These are phyloP conservation scores for Lophius americanus DNA, from an alignment of 2,797 vertebrate genomes.

Conservation along the genomic window DNA sequence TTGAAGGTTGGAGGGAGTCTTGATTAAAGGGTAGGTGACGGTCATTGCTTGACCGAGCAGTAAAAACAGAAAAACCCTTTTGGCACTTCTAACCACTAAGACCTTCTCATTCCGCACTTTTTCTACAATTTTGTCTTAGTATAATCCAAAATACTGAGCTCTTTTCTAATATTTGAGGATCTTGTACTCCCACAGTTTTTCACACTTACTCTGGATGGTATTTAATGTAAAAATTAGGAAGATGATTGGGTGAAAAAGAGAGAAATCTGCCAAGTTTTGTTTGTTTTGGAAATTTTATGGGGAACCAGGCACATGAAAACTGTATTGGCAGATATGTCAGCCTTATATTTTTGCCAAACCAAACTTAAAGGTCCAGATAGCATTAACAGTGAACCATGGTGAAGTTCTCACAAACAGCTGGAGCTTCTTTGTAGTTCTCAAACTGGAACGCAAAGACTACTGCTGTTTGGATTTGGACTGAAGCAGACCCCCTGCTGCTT, in stretches of 20 bases:
- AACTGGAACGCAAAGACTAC: constrained; percentile 35
- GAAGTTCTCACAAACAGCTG: constrained; percentile 17
- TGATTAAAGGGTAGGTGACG: constrained; percentile 68
- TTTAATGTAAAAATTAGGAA: background rate
- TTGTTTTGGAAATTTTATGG: constrained; percentile 7
- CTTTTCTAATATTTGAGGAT: too few species aligned
- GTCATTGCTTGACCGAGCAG: constrained; percentile 26
- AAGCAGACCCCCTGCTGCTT: constrained; percentile 45
- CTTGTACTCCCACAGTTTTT: background rate
- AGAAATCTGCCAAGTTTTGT: background rate
- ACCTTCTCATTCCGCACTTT: background rate
- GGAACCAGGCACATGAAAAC: background rate
- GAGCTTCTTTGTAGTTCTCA: constrained; percentile 28
- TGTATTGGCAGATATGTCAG: constrained; percentile 2
- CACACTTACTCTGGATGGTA: background rate
- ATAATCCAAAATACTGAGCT: background rate
- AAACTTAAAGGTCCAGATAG: background rate
- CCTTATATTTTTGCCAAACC: too few species aligned
- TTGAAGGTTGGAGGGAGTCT: constrained; percentile 35
- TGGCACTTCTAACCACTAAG: background rate
- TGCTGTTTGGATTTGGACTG: constrained; percentile 46
- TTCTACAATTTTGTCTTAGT: too few species aligned
- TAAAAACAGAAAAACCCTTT: constrained; percentile 36
- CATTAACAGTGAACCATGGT: background rate
- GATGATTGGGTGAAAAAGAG: background rate